Base-by-base conservation (phyloP, 1,140 invertebrate genomes). In the Formica selysi region DNA sequence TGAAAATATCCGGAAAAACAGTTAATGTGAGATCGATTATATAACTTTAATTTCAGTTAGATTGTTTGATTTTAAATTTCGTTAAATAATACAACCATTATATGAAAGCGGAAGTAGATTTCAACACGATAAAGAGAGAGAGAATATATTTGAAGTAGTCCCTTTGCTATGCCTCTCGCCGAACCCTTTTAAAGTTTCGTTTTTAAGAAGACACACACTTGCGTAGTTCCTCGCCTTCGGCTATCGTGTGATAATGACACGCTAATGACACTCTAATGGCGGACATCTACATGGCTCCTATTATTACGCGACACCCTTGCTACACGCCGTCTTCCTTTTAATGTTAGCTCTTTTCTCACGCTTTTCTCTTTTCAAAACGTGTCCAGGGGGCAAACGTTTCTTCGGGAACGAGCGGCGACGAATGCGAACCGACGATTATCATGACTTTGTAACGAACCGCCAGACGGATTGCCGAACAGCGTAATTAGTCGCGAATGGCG, bases 211-310 rank as follows among this genome's bases (percentile, higher is more conserved):
- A 85, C 71, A 76, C 19, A 85, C 79, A 76, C 26, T 59, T 11
- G 67, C 57, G 22, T 61, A 61, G 61, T 57, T 61, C 8, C 59
- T 84, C 48, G 22, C 29, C 73, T 74, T 80, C 32, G 68, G 73
- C 48, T 88, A 85, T 88, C 87, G 74, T 32, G 61, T 81, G 57
- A 62, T 89, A 89, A 89, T 76, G 87, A 81, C 57, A 71, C 68
- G n/a, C 68, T 86, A 89, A 86, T 86, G 83, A 57, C 61, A 38
- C 61, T 84, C 44, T 89, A 88, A 89, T 86, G 74, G 81, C 76
- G 29, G 16, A 51, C n/a, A 74, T 80, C 70, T 76, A 80, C 76
- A 76, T 26, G 38, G 59, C 57, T 68, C 32, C 62, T 41, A 36
- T 73, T 54, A 54, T 19, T 76, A 62, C 71, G 68, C 36, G 71